Conservation (phyloP, 1,140 invertebrate genomes). For the Musca domestica region DNA sequence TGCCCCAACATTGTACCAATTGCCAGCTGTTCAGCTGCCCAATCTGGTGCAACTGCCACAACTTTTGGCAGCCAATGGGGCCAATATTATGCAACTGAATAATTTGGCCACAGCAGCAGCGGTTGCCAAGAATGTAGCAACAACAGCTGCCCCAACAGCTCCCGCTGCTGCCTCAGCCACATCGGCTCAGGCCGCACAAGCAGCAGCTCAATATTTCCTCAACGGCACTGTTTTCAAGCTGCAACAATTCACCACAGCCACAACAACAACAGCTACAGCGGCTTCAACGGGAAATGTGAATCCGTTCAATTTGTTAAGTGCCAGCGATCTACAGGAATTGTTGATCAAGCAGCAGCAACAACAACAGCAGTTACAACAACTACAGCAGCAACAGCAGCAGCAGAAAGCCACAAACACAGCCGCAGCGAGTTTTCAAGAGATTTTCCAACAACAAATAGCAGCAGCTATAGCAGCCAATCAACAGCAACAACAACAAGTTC, state of each 20-base stretch:
- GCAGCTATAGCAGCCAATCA: slow-evolving; percentile 40
- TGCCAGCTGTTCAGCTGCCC: slow-evolving; percentile 46
- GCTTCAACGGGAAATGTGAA: slow-evolving; percentile 39
- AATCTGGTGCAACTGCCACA: slow-evolving; percentile 53
- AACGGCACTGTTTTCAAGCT: slow-evolving; percentile 53
- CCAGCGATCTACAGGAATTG: slow-evolving; percentile 39
- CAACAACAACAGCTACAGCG: slow-evolving; percentile 48
- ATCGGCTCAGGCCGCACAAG: slow-evolving; percentile 44
- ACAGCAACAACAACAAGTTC: slow-evolving; percentile 38
- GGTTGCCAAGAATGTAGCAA: slow-evolving; percentile 37
- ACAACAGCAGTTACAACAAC: slow-evolving; percentile 27
- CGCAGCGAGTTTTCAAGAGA: slow-evolving; percentile 38
- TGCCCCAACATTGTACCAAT: slow-evolving; percentile 42
- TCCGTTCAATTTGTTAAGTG: slow-evolving; percentile 41
- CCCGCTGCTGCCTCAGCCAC: slow-evolving; percentile 39
- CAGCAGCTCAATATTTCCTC: slow-evolving; percentile 49
- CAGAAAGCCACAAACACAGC: slow-evolving; percentile 27
- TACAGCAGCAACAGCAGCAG: slow-evolving; percentile 27
- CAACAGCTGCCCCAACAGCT: slow-evolving; percentile 25
- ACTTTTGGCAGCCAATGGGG: slow-evolving; percentile 43
- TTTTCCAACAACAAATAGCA: slow-evolving; percentile 45
- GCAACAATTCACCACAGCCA: slow-evolving; percentile 50
- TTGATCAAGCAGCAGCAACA: slow-evolving; percentile 43
- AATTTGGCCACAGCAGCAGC: slow-evolving; percentile 43
- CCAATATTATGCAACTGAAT: slow-evolving; percentile 50